phyloP scores from a whole-genome alignment of 2,113 vertebrate genomes.

The Azemiops feae region DNA sequence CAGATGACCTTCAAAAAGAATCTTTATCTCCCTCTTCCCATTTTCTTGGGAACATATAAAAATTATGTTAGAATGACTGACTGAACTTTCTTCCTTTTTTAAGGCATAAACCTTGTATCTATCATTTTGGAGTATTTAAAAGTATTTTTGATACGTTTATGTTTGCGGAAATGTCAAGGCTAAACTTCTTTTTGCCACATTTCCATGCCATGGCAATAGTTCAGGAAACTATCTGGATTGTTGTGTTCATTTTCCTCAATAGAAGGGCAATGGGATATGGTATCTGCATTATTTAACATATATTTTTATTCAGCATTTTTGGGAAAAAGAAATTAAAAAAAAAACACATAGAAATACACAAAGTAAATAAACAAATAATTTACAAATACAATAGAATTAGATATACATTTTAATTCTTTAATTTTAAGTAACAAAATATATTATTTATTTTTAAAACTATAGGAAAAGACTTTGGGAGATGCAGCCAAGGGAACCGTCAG shows the following conservation, averaged over 20 bases:
- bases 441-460: neutral
- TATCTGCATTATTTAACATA: neutral
- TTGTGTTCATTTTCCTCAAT: neutral
- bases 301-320: neutral
- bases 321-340: neutral
- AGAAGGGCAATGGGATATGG: neutral
- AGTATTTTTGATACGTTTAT: neutral
- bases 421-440: neutral
- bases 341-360: neutral
- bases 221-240: neutral
- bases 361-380: neutral
- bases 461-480: neutral
- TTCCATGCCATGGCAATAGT: neutral
- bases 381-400: neutral
- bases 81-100: neutral
- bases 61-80: neutral
- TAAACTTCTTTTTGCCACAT: neutral
- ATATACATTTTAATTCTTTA: neutral
- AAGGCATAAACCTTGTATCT: neutral
- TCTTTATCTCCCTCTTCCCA: neutral
- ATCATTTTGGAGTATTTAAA: neutral
- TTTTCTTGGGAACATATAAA: neutral
- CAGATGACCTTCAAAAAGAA: neutral
- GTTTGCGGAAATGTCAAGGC: neutral
- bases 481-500: neutral